A percentile compares a stretch with the other conserved stretches of the same genome.
phyloP scores from a whole-genome alignment of 23 tunicate species.

The Styela clava region DNA sequence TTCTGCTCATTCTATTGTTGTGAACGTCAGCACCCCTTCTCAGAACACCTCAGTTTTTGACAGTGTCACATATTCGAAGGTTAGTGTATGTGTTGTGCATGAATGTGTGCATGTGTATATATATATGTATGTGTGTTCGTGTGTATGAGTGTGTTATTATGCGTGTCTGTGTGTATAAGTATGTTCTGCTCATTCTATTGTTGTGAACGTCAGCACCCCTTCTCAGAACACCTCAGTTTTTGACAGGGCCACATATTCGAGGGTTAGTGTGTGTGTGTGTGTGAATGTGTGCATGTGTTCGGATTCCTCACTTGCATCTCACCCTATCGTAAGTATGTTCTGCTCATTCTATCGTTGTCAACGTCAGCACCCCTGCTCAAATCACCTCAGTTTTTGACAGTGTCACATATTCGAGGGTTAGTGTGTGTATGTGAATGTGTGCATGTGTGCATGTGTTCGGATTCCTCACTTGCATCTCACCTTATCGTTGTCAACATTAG shows the following conservation, averaged over 20 bases:
- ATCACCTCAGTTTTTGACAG: slow-evolving; percentile 80
- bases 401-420: slow-evolving; percentile 73
- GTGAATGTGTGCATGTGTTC: neutral
- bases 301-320: neutral
- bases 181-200: slow-evolving; percentile 75
- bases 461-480: no score
- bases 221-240: slow-evolving; percentile 71
- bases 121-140: no score
- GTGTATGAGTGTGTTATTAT: neutral
- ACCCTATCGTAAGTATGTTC: slow-evolving; percentile 3
- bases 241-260: slow-evolving; percentile 72
- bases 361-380: slow-evolving; percentile 54
- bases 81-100: slow-evolving; percentile 2
- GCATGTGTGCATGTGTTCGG: no score
- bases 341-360: slow-evolving; percentile 37
- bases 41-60: slow-evolving; percentile 80
- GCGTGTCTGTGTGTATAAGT: neutral
- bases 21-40: slow-evolving; percentile 52
- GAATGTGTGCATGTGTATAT: no score
- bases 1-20: slow-evolving; percentile 63
- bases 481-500: slow-evolving; percentile 55
- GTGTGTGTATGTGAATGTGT: no score
- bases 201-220: slow-evolving; percentile 57
- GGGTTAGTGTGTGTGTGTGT: slow-evolving; percentile 28
- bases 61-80: slow-evolving; percentile 76